Conservation (phyloP, 2,888 invertebrate genomes). For the Synanthedon andrenaeformis region DNA sequence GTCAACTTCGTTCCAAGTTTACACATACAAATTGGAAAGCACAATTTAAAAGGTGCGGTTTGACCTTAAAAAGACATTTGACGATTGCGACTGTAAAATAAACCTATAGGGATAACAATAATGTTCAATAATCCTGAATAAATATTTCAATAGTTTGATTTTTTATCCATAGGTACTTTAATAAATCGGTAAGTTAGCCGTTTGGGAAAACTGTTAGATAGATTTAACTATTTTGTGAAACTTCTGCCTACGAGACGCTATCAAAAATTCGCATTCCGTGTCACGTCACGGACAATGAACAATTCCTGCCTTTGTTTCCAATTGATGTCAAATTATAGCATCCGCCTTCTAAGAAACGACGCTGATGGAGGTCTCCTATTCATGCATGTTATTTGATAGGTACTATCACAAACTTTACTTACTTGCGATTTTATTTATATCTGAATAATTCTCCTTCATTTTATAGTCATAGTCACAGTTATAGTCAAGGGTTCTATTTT, state of each 20-base stretch:
- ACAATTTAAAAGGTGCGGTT: background rate
- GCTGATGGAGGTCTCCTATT: background rate
- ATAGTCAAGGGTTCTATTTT: too few relatives aligned
- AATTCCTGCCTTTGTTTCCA: conserved; percentile 19
- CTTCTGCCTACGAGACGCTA: background rate
- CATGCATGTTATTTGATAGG: too few relatives aligned
- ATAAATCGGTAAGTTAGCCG: too few relatives aligned
- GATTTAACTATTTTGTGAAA: background rate
- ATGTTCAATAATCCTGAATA: too few relatives aligned
- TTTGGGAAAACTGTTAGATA: background rate
- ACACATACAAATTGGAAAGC: background rate
- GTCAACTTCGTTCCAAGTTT: background rate
- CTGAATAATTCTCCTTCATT: too few relatives aligned
- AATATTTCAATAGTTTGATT: too few relatives aligned
- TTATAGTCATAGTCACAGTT: too few relatives aligned
- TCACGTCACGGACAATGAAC: conserved; percentile 14
- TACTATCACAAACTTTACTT: too few relatives aligned
- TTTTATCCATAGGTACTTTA: too few relatives aligned
- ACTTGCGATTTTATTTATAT: too few relatives aligned
- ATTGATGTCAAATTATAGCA: conserved; percentile 24
- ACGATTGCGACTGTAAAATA: too few relatives aligned
- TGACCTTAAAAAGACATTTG: background rate
- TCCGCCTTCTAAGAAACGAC: conserved; percentile 20
- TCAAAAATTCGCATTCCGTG: conserved; percentile 9
- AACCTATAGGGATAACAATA: too few relatives aligned